Evolutionary conservation across 2,888 invertebrate genomes (phyloP), one percentile per base, ranked within the genome.

Genomic region (Macrosoma leucophasiata): DNA sequence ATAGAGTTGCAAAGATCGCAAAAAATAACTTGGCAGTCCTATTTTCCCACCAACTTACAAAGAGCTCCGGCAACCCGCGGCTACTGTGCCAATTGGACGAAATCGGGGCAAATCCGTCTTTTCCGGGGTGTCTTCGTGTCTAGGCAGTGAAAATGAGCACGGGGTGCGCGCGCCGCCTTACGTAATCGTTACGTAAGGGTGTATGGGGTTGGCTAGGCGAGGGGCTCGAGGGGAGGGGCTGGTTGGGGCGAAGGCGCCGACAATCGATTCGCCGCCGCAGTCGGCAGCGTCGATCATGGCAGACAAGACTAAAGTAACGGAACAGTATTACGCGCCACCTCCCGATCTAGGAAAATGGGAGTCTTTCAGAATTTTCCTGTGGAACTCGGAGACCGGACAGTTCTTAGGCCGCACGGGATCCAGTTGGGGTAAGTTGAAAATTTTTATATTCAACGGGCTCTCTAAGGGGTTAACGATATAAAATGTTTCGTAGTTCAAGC

Each of bases 341-440:
- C 91, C 92, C 43, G 91, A 91, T 69, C 87, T 94, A 58, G 91
- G 92, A 52, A 90, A 89, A 88, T 94, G 94, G 94, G 93, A 94
- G 82, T 87, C 90, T 61, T 91, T 95, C 86, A 89, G 87, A 76
- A 84, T 88, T 64, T 97, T 96, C 87, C 74, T 97, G 52, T 97
- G 93, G 92, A 95, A 97, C 86, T 89, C 93, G 56, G 95, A 96
- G 82, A 96, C 95, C 43, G 91, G 91, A 64, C 94, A 95, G 85
- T 91, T 96, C 75, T 86, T 97, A 57, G 97, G 97, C 58, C 89
- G 97, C 58, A 96, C 95, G 45, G 96, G 93, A 57, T 87, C 91
- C 66, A 96, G 95, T 84, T 97, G 97, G 97, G 95, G 96, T 96
- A 73, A 95, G 95, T 92, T 31, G 42, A 45, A 22, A 22, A 27